Evolutionary conservation across 2,888 invertebrate genomes (phyloP).

Genomic region (Brassicogethes aeneus): DNA sequence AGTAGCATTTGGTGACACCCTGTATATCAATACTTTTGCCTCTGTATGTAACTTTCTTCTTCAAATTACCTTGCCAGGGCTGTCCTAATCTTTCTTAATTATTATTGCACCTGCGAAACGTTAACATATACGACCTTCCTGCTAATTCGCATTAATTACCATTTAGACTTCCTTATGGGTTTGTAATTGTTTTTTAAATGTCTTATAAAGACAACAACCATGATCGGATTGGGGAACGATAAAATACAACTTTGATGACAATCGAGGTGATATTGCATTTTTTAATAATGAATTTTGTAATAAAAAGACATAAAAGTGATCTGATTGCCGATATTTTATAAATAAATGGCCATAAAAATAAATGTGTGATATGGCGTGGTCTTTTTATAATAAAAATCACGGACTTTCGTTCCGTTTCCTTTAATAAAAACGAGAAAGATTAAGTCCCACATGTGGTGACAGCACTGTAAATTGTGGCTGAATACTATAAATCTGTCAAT

Average conservation of each 20-base stretch:
- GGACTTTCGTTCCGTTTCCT: too few relatives aligned
- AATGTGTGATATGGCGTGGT: too few relatives aligned
- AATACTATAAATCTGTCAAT: slow-evolving; percentile 1
- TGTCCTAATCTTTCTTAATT: slow-evolving; percentile 24
- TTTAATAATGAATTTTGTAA: too few relatives aligned
- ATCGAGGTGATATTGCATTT: too few relatives aligned
- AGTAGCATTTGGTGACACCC: neutral
- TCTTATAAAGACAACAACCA: too few relatives aligned
- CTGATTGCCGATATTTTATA: too few relatives aligned
- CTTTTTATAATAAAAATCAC: too few relatives aligned
- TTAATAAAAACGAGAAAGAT: slow-evolving; percentile 1
- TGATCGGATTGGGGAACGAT: too few relatives aligned
- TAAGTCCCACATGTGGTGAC: slow-evolving; percentile 2
- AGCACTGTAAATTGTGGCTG: slow-evolving; percentile 1
- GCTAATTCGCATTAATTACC: slow-evolving; percentile 9
- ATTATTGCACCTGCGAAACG: slow-evolving; percentile 28
- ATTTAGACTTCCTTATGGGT: neutral
- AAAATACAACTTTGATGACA: too few relatives aligned
- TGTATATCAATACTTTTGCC: neutral
- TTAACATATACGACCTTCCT: slow-evolving; percentile 21
- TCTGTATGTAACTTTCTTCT: neutral
- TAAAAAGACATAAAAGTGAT: too few relatives aligned
- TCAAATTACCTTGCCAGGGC: slow-evolving; percentile 3
- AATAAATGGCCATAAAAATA: too few relatives aligned
- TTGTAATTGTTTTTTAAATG: slow-evolving; percentile 1